Base-by-base conservation (phyloP, 2,888 invertebrate species). In the Byasa hedistus region DNA sequence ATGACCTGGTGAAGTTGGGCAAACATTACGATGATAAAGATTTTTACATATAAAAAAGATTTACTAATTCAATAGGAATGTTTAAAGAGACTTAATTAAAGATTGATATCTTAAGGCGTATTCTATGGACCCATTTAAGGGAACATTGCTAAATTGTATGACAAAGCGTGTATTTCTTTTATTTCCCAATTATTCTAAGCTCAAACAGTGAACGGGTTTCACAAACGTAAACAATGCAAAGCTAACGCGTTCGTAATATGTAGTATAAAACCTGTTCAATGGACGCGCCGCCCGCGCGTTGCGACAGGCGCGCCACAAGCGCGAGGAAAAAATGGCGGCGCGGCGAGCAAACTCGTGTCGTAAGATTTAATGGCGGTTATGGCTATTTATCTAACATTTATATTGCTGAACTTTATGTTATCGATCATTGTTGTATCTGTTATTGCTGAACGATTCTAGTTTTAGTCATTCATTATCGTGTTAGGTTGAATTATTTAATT, bases 201-300 rank as follows among this genome's bases (percentile, higher is more conserved):
- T 32, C 32, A 32, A 32, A 32, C 32, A 8, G 32, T 10, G 32
- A 7, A n/a, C 61, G n/a, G 24, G 57, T 63, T 63, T 48, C 32
- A 27, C 63, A 57, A 63, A 63, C 51, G 51, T 63, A 63, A 63
- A 63, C 63, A 63, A 63, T 57, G 27, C 63, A 48, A 21, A 44
- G 27, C 39, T 5, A 51, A 57, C 21, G 15, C 36, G 48, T 24
- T 44, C n/a, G 3, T n/a, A 36, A 54, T 36, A 23, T 10, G 17
- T 17, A 54, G 55, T 44, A 55, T 63, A 32, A 52, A 55, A 65
- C 65, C 59, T 60, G 65, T 62, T 54, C 39, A 24, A 44, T 22
- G 60, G 65, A 39, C 59, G 64, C 64, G n/a, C n/a, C n/a, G n/a
- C n/a, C n/a, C n/a, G n/a, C n/a, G n/a, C n/a, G n/a, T n/a, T n/a